These are phyloP conservation scores for Barnardius zonarius DNA, from an alignment of 2,113 vertebrate genomes.

Conservation along the genomic window DNA sequence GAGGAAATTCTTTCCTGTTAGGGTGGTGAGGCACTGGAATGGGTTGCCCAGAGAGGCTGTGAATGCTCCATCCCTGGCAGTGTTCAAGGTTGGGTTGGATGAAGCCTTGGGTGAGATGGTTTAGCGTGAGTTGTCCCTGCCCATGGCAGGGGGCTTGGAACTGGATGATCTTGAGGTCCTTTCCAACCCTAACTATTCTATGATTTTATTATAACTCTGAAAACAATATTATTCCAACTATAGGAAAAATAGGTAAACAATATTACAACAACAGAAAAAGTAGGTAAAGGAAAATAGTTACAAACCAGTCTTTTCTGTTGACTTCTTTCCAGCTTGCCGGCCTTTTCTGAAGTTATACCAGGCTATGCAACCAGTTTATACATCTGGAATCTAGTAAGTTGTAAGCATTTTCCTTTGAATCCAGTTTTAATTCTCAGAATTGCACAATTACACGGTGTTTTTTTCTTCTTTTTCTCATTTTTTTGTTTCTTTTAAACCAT, in stretches of 20 bases:
- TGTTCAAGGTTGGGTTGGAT: too few species aligned
- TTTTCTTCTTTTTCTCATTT: not conserved
- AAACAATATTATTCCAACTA: not conserved
- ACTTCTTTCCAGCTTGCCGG: conserved; percentile 79
- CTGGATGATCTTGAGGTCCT: too few species aligned
- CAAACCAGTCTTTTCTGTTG: not conserved
- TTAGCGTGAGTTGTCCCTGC: too few species aligned
- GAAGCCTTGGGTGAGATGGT: too few species aligned
- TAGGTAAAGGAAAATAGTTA: not conserved
- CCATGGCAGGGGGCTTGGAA: too few species aligned
- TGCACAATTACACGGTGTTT: not conserved
- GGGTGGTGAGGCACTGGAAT: too few species aligned
- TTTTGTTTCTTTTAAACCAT: not conserved
- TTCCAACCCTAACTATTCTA: too few species aligned
- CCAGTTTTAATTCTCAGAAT: not conserved
- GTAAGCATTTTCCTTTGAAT: not conserved
- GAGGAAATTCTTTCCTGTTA: too few species aligned
- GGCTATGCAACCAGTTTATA: conserved; percentile 91
- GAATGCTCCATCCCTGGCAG: too few species aligned
- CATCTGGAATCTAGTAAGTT: conserved; percentile 95
- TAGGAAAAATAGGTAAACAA: not conserved
- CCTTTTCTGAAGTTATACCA: conserved; percentile 94
- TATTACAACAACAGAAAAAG: not conserved
- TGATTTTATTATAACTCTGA: not conserved
- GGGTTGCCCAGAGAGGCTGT: too few species aligned